Evolutionary conservation across 2,797 vertebrate genomes (phyloP).

Genomic region (Erpetoichthys calabaricus): DNA sequence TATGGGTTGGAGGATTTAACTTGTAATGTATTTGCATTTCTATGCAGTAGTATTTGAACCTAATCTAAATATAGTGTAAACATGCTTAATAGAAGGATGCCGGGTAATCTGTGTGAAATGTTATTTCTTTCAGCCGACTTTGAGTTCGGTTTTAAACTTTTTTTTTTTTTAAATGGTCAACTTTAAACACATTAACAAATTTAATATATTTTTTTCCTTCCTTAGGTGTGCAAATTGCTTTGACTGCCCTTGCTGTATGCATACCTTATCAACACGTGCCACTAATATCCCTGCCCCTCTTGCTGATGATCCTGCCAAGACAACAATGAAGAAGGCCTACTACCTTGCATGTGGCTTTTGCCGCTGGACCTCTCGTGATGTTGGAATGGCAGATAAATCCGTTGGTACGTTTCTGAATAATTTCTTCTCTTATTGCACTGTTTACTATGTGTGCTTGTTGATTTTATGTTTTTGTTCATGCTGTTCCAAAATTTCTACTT

Average conservation of each 20-base stretch:
- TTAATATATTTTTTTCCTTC: slow-evolving; percentile 6
- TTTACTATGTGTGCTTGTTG: not conserved
- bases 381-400: slow-evolving; percentile 97
- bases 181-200: not conserved
- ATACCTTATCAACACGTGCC: slow-evolving; percentile 88
- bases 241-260: slow-evolving; percentile 97
- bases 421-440: not conserved
- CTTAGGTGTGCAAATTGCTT: slow-evolving; percentile 93
- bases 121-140: not conserved
- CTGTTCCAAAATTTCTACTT: no score
- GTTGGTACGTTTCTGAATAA: slow-evolving; percentile 58
- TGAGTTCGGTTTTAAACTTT: not conserved
- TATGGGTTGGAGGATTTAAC: no score
- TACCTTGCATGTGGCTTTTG: slow-evolving; percentile 96
- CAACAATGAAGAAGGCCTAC: slow-evolving; percentile 94
- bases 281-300: slow-evolving; percentile 89
- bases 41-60: no score
- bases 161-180: slow-evolving; percentile 1
- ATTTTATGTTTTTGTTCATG: not conserved
- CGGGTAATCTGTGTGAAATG: no score
- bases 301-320: slow-evolving; percentile 90
- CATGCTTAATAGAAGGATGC: no score
- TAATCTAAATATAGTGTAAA: no score
- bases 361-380: slow-evolving; percentile 94
- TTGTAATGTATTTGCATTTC: no score